Percentiles rank a stretch among this genome's conserved stretches.
Evolutionary conservation across 2,888 invertebrate genomes (phyloP).

Genomic region (Chaitophorus viminalis): DNA sequence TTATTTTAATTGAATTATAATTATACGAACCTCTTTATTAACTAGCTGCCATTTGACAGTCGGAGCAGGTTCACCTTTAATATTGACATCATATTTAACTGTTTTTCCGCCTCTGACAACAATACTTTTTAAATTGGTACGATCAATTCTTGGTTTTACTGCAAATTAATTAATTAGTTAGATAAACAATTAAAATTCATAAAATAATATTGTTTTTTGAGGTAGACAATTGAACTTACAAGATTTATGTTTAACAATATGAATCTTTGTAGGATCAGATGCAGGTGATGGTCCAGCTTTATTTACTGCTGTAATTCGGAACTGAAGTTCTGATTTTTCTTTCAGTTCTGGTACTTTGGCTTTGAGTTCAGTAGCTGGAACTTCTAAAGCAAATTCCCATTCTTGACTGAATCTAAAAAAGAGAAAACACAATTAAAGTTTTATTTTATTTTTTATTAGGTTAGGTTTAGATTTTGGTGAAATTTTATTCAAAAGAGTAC

Average conservation of each 20-base stretch:
- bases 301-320: conserved; percentile 90
- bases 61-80: conserved; percentile 95
- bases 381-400: conserved; percentile 90
- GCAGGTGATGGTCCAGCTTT: conserved; percentile 92
- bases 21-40: conserved; percentile 72
- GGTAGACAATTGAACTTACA: conserved; percentile 72
- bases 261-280: conserved; percentile 89
- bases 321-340: conserved; percentile 91
- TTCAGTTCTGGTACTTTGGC: conserved; percentile 87
- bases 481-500: too few species aligned
- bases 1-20: neutral
- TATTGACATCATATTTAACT: conserved; percentile 92
- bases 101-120: conserved; percentile 91
- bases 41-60: conserved; percentile 90
- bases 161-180: conserved; percentile 64
- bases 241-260: conserved; percentile 86
- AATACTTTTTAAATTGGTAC: conserved; percentile 90
- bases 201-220: conserved; percentile 45
- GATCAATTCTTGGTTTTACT: conserved; percentile 98
- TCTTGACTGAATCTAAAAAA: conserved; percentile 74
- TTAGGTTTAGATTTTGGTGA: too few species aligned
- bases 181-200: neutral
- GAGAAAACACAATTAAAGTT: too few species aligned
- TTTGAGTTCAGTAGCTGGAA: conserved; percentile 78
- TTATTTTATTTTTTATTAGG: too few species aligned